Evolutionary conservation across 2,888 invertebrate species (phyloP).

Genomic region (Tortricodes alternella): DNA sequence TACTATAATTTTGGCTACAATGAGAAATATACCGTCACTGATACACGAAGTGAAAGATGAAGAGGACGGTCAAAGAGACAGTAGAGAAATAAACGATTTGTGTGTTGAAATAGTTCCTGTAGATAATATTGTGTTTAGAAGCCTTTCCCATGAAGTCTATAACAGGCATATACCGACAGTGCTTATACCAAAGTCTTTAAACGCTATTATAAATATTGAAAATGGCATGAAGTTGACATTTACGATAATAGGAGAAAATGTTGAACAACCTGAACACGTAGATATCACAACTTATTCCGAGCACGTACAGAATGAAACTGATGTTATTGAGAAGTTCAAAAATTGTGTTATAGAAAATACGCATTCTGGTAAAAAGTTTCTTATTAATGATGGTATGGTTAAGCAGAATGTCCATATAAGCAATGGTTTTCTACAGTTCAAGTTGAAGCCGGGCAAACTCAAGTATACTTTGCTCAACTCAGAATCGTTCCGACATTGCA

Average conservation of each 20-base stretch:
- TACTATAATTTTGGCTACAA: constrained; percentile 62
- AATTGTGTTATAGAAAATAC: constrained; percentile 75
- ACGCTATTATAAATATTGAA: constrained; percentile 77
- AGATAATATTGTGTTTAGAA: constrained; percentile 67
- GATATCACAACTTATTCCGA: constrained; percentile 77
- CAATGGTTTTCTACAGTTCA: constrained; percentile 64
- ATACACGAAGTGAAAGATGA: constrained; percentile 47
- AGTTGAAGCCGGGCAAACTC: constrained; percentile 68
- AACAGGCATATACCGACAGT: constrained; percentile 71
- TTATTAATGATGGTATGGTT: constrained; percentile 80
- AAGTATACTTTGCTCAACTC: constrained; percentile 77
- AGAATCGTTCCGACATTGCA: constrained; percentile 77
- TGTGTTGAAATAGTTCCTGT: constrained; percentile 73
- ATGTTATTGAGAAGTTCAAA: constrained; percentile 75
- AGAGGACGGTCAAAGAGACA: constrained; percentile 48
- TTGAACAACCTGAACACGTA: constrained; percentile 69
- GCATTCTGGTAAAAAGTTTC: constrained; percentile 71
- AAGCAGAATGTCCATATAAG: constrained; percentile 70
- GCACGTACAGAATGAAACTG: constrained; percentile 53
- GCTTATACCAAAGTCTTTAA: constrained; percentile 80
- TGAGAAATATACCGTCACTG: constrained; percentile 63
- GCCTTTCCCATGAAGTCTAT: constrained; percentile 67
- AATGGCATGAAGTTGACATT: constrained; percentile 82
- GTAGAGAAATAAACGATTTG: constrained; percentile 57
- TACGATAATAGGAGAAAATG: constrained; percentile 60